Base-by-base conservation (phyloP, 2,888 invertebrate genomes). In the Eilema sororculum region DNA sequence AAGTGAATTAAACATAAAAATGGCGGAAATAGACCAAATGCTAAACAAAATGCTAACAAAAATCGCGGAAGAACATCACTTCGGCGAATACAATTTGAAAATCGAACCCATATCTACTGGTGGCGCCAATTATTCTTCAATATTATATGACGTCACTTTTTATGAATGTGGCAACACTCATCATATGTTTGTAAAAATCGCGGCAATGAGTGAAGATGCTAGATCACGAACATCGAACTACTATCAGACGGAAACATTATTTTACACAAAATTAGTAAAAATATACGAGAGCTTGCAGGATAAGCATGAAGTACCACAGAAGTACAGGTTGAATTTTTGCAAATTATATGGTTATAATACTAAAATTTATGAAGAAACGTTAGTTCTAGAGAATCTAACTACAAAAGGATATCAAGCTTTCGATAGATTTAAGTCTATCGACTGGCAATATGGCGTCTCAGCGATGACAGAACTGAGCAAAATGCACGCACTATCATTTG, bases 401-500 rank as follows among this genome's bases (percentile, higher is more conserved):
- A 77, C 68, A 0, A 71, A 76, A 25, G 93, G 93, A 0, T 95
- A 86, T 67, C 75, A 65, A 0, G 68, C 84, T 0, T 89, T 85
- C 37, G 85, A 92, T 52, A 86, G 92, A 68, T 83, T 90, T 16
- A 81, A 86, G 24, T 77, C 87, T 0, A 80, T 94, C 22, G 86
- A 90, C 65, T 92, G 91, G 90, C 84, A 86, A 1, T 91, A 92
- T 64, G 90, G 91, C 0, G 75, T 82, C 0, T 74, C 85, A 0
- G 87, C 89, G 0, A 79, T 92, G 1, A 83, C 81, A 4, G 85
- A 85, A 28, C 78, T 95, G 30, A 93, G 92, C 0, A 91, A 91
- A 71, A 86, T 93, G 70, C 95, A 95, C 75, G 94, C 94, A 0
- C 72, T 94, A 0, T 93, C 94, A 0, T 84, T 90, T 24, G 90